Evolutionary conservation across 2,797 vertebrate species (phyloP).

Genomic region (Sebastes melanostomus): DNA sequence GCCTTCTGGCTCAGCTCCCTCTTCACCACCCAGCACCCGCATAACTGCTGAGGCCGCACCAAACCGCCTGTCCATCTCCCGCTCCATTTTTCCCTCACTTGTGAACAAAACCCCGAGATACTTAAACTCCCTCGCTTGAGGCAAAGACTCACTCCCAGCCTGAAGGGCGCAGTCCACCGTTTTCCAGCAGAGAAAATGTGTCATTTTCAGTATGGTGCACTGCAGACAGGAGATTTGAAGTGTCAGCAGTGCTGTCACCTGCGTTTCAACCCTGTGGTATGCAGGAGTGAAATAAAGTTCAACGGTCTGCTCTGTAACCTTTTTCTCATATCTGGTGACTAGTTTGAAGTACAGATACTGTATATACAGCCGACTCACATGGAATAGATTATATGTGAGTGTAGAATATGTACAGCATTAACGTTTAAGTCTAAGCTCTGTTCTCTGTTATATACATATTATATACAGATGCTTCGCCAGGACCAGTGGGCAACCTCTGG

Average conservation of each 20-base stretch:
- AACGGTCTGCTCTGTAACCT: background rate
- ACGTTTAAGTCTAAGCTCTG: background rate
- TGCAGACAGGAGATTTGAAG: background rate
- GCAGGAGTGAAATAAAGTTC: background rate
- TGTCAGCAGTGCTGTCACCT: slow-evolving; percentile 1
- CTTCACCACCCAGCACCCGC: too few species aligned
- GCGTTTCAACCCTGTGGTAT: background rate
- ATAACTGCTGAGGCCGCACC: too few species aligned
- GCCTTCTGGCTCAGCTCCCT: too few species aligned
- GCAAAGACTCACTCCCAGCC: too few species aligned
- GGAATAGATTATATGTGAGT: background rate
- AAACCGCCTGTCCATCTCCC: too few species aligned
- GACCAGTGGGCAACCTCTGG: background rate
- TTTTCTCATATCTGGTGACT: background rate
- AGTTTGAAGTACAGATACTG: background rate
- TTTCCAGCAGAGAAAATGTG: background rate
- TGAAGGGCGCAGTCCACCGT: fast-evolving
- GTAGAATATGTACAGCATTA: background rate
- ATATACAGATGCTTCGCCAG: background rate
- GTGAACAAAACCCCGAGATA: too few species aligned
- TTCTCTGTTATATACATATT: background rate
- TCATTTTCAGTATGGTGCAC: slow-evolving; percentile 12
- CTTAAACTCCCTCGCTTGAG: too few species aligned
- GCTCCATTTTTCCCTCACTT: too few species aligned
- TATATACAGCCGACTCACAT: background rate